Conservation (phyloP, 1,140 invertebrate species). For the Macrotrachela quadricornifera region DNA sequence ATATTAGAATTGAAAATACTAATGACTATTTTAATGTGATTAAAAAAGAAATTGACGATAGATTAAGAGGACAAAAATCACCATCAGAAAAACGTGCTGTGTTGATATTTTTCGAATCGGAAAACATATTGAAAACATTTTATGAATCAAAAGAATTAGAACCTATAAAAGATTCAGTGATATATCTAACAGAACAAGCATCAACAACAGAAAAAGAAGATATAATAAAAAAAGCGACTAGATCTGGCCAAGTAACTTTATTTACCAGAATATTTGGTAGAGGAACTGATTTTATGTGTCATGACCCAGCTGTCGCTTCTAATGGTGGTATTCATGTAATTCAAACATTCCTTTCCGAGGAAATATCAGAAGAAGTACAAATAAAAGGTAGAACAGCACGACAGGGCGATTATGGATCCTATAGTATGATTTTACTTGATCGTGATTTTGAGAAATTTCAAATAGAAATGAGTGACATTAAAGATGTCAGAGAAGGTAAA, state of each 20-base stretch:
- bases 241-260: not conserved
- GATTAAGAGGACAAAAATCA: not conserved
- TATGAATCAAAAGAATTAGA: not conserved
- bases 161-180: not conserved
- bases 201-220: not conserved
- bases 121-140: not conserved
- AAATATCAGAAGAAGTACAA: not conserved
- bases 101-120: not conserved
- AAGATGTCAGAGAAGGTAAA: not conserved
- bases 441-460: not conserved
- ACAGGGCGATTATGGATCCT: not conserved
- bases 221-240: not conserved
- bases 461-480: not conserved
- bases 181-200: not conserved
- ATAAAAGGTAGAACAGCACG: not conserved
- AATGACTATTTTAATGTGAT: not conserved
- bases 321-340: not conserved
- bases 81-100: not conserved
- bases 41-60: not conserved
- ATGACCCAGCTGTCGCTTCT: not conserved
- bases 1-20: not conserved
- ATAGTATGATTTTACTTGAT: not conserved
- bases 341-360: not conserved
- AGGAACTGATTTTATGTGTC: not conserved
- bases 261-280: not conserved